Evolutionary conservation across 2,113 vertebrate species (phyloP), one percentile per base, ranked within the genome.

Genomic region (Phoenicopterus ruber): DNA sequence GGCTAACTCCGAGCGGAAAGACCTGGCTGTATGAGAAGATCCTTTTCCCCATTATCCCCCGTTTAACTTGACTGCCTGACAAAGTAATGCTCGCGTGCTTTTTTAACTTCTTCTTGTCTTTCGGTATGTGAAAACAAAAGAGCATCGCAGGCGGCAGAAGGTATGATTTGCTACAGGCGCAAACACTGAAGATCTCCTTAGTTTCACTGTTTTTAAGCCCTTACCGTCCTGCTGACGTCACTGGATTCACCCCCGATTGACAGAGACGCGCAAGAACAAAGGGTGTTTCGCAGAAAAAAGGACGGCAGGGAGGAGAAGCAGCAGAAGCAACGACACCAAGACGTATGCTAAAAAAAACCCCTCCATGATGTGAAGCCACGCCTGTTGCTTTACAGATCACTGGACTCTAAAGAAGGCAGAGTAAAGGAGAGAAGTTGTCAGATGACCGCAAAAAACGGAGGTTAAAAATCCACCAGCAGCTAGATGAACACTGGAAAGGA

Each of bases 321-420:
- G 42, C 58, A 81, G 52, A 34, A 54, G 3, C 28, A 44, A 7
- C 0, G 8, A 52, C 36, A 57, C n/a, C 79, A 47, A 38, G 44
- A 5, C 0, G 0, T 3, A 1, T 2, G 5, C 49, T 44, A 17
- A n/a, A 66, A 40, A 3, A 7, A 1, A 3, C 7, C 7, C 25
- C 22, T 16, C 19, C 7, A 3, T 1, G 21, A 5, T 10, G 26
- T 8, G 6, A 46, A 81, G 38, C 28, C 18, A 2, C 4, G 4
- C 2, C 3, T 46, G 38, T 10, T 16, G 74, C n/a, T 13, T 63
- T 70, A 29, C 1, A 65, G 55, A 42, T 25, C 40, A 8, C 42
- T 59, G 58, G 59, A 7, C 25, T 9, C 4, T 5, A 46, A 69
- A 46, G 9, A 7, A 15, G 40, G 29, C 38, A 84, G 32, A 52